Base-by-base conservation (phyloP, 2,888 invertebrate species). In the Hemistola chrysoprasaria region DNA sequence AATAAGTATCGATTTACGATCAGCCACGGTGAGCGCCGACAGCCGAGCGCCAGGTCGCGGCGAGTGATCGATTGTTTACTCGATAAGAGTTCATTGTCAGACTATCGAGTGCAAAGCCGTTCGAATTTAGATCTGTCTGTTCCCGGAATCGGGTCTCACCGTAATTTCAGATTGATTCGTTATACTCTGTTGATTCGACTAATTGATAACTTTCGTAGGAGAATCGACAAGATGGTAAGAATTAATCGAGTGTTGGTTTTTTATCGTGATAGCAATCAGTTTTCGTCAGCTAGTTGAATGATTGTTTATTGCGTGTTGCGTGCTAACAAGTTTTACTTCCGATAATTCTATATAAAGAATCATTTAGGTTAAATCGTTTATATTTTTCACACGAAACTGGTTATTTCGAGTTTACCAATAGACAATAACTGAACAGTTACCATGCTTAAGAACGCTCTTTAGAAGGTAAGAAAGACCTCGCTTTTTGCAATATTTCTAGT, bases 81-180 rank as follows among this genome's bases (percentile, higher is more conserved):
- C 65, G 62, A 72, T 69, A 71, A 71, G 81, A 82, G 86, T 86
- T 87, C 87, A 87, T 85, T 85, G 86, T 87, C 86, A 86, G 85
- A 76, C 64, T 51, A 69, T 65, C 68, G 76, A 80, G 78, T 78
- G 79, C 79, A 68, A 81, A 79, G 77, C 73, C 72, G 65, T 56
- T 68, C 64, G 71, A 79, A 83, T 79, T 81, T 82, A 83, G 78
- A 82, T 66, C 50, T 62, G 73, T 76, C 16, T 60, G 59, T 75
- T 77, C 78, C 59, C 58, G 62, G 75, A 72, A 76, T 59, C 60
- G 57, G 56, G 55, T 66, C 65, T 61, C 48, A 59, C 57, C 57
- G 28, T 63, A 59, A 65, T 53, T 52, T 44, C 38, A 40, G 59
- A 55, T 53, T 45, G 47, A 53, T 47, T 51, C 50, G 50, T 43